Percentiles rank a stretch among this genome's conserved stretches.
phyloP scores from a whole-genome alignment of 2,113 vertebrate genomes.

The Eleginops maclovinus region DNA sequence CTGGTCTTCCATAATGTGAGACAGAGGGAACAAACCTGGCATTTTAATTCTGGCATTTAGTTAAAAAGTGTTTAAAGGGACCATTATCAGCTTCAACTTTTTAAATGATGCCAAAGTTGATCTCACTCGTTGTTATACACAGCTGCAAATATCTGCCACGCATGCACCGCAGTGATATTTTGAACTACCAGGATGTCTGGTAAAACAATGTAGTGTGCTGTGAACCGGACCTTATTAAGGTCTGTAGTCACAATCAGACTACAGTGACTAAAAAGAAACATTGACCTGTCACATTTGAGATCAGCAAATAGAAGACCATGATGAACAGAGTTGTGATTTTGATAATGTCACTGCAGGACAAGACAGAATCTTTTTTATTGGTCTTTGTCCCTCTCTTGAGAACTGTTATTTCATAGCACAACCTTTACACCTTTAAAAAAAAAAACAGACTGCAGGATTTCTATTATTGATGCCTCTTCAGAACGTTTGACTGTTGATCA shows the following conservation, averaged over 20 bases:
- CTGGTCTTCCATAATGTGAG: slow-evolving; percentile 7
- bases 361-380: neutral
- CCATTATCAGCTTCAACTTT: neutral
- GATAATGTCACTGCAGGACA: neutral
- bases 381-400: neutral
- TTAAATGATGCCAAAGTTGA: slow-evolving; percentile 19
- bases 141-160: neutral
- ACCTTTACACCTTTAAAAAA: slow-evolving; percentile 10
- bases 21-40: slow-evolving; percentile 6
- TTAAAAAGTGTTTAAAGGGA: neutral
- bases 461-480: slow-evolving; percentile 5
- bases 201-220: neutral
- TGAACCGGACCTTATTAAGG: neutral
- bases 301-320: neutral
- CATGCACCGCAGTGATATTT: neutral
- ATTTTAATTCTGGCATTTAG: slow-evolving; percentile 12
- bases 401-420: slow-evolving; percentile 1
- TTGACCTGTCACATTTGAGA: neutral
- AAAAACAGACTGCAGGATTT: neutral
- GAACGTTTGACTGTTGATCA: slow-evolving; percentile 12
- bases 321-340: neutral
- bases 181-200: neutral
- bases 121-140: neutral
- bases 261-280: too few species aligned
- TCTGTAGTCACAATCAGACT: neutral